A percentile compares a stretch with the other conserved stretches of the same genome.
Conservation (phyloP, 92 coral and sea anemone genomes). For the Palythoa grandis region DNA sequence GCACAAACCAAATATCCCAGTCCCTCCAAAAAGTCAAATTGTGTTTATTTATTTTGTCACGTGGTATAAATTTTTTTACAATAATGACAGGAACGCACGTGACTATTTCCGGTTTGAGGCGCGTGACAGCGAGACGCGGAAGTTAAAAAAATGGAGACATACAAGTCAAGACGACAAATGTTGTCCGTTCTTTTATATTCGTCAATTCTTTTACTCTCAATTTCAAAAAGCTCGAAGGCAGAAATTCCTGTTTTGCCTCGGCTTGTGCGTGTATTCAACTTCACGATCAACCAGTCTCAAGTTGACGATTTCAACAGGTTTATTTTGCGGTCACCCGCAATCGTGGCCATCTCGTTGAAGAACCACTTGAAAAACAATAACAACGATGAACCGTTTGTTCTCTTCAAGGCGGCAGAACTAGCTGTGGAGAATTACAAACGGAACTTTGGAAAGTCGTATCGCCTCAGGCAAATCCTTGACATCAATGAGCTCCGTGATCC, state of each 20-base stretch:
- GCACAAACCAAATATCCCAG: too few relatives aligned
- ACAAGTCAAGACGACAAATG: background rate
- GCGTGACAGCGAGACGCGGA: background rate
- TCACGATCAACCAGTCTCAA: conserved; percentile 28
- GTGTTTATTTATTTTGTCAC: background rate
- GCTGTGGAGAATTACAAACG: conserved; percentile 56
- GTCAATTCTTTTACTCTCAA: background rate
- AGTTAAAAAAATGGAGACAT: background rate
- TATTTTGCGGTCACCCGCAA: conserved; percentile 40
- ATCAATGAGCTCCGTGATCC: background rate
- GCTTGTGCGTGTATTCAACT: conserved; percentile 6
- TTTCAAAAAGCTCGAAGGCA: background rate
- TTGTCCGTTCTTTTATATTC: background rate
- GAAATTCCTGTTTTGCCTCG: background rate
- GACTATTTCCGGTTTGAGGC: background rate
- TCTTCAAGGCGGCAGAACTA: conserved; percentile 80
- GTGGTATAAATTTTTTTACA: too few relatives aligned
- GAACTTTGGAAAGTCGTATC: conserved; percentile 34
- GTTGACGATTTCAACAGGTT: conserved; percentile 46
- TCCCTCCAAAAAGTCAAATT: too few relatives aligned
- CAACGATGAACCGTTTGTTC: conserved; percentile 41
- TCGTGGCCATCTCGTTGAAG: conserved; percentile 7
- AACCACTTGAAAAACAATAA: conserved; percentile 1
- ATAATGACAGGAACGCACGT: background rate
- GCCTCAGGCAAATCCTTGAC: conserved; percentile 56